Percentiles rank a stretch among this genome's conserved stretches.
phyloP scores from a whole-genome alignment of 2,888 invertebrate genomes.

The Listrodromus nycthemerus region DNA sequence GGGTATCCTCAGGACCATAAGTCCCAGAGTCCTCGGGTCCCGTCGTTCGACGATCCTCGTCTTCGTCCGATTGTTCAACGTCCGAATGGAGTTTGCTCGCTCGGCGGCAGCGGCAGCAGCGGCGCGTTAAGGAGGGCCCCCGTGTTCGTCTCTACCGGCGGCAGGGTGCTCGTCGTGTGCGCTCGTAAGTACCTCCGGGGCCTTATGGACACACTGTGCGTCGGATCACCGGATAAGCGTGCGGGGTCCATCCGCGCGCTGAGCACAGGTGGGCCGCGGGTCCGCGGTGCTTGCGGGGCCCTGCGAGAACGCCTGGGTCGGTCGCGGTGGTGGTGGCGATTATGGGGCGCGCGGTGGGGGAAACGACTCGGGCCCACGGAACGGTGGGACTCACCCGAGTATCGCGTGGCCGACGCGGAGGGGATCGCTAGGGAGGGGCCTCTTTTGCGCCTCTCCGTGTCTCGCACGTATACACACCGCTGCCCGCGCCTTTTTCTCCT shows the following conservation, averaged over 20 bases:
- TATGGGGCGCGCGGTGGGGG: conserved; percentile 68
- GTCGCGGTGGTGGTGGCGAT: conserved; percentile 1
- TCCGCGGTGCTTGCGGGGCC: conserved; percentile 59
- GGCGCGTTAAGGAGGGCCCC: neutral
- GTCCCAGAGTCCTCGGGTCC: neutral
- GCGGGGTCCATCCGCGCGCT: conserved; percentile 77
- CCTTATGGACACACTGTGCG: conserved; percentile 76
- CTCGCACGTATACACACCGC: conserved; percentile 37
- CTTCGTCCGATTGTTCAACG: conserved; percentile 22
- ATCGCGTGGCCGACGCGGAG: conserved; percentile 66
- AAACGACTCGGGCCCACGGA: conserved; percentile 55
- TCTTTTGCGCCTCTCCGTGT: conserved; percentile 61
- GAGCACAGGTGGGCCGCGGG: conserved; percentile 79
- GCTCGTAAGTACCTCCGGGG: conserved; percentile 75
- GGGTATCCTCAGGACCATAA: neutral
- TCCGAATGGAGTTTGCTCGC: neutral
- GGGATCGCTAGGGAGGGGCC: conserved; percentile 77
- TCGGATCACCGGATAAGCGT: conserved; percentile 78
- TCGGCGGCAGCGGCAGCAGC: conserved; percentile 38
- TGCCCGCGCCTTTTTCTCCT: conserved; percentile 9
- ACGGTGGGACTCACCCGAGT: conserved; percentile 67
- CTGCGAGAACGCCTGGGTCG: conserved; percentile 71
- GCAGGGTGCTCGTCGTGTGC: conserved; percentile 60
- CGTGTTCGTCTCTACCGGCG: conserved; percentile 39
- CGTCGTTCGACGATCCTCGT: conserved; percentile 54